Evolutionary conservation across 1,140 invertebrate genomes (phyloP).

Genomic region (Mycetomoellerius zeteki): DNA sequence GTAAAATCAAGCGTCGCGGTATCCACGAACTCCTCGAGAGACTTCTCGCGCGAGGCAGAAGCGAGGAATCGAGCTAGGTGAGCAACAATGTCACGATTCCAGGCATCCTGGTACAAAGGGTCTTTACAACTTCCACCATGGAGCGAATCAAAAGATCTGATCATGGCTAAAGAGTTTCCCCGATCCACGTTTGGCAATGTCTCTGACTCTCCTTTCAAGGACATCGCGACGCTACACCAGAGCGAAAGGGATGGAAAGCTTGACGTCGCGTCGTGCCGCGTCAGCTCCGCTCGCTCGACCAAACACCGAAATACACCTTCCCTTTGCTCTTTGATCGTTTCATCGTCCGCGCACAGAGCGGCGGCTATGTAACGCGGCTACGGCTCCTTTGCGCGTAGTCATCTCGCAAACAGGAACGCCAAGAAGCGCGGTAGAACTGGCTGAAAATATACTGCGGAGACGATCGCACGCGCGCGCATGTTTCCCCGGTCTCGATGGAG

Average conservation of each 20-base stretch:
- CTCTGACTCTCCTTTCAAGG: not conserved
- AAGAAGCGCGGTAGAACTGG: conserved; percentile 27
- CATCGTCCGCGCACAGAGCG: conserved; percentile 58
- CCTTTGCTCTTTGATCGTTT: conserved; percentile 73
- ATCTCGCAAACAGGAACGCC: conserved; percentile 61
- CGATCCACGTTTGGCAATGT: not conserved
- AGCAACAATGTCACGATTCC: conserved; percentile 43
- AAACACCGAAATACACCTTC: conserved; percentile 64
- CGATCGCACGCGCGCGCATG: conserved; percentile 31
- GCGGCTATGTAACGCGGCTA: conserved; percentile 25
- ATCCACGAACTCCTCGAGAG: not conserved
- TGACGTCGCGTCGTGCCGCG: not conserved
- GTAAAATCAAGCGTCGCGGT: conserved; percentile 42
- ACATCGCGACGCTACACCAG: not conserved
- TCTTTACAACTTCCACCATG: conserved; percentile 24
- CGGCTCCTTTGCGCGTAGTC: conserved; percentile 57
- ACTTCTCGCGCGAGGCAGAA: conserved; percentile 12
- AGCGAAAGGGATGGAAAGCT: not conserved
- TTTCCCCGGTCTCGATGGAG: conserved; percentile 52
- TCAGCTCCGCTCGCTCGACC: conserved; percentile 25
- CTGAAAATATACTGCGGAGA: conserved; percentile 69
- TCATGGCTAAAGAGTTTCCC: conserved; percentile 17
- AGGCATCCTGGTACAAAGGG: conserved; percentile 22
- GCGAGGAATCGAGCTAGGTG: not conserved
- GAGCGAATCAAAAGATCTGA: conserved; percentile 43